Base-by-base conservation (phyloP, 2,113 vertebrate species). In the Dasyurus viverrinus region DNA sequence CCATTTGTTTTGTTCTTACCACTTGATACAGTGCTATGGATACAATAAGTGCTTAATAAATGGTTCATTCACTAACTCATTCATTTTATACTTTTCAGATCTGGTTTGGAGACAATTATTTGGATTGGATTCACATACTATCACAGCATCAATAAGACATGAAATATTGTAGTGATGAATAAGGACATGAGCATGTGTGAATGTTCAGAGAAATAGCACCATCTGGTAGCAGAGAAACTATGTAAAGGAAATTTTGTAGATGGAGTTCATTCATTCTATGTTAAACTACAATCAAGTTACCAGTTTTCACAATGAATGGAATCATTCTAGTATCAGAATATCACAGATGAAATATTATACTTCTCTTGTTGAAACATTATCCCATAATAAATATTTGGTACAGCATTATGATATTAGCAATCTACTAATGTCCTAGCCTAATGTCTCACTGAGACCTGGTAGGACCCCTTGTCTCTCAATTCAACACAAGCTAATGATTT, bases 241-340 rank as follows among this genome's bases (percentile, higher is more conserved):
- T 95, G 92, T 50, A 96, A 42, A 92, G 92, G 8, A 92, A 93
- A 93, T 97, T 57, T 95, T 22, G 10, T 89, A 14, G 50, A 0
- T 53, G 1, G n/a, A 16, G 4, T 91, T 96, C 89, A 96, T 93
- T 23, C 91, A 22, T 60, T 93, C 12, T 11, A 7, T 2, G 52
- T 24, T 0, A n/a, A 23, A 92, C 90, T 93, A 36, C 60, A 96
- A 97, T 47, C 90, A 91, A 91, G 0, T 90, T 27, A 0, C 14
- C 23, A 14, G 76, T 16, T 93, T 98, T 97, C 93, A 90, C 57
- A 89, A 89, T 96, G 90, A 95, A 92, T 95, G 48, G 96, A 96
- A 54, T 95, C 90, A 91, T n/a, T n/a, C 68, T 27, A 0, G 5
- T 97, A 10, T 94, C 93, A 52, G 76, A 91, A 90, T 97, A 52